Evolutionary conservation across 2,797 vertebrate genomes (phyloP).

Genomic region (Gambelia wislizenii): DNA sequence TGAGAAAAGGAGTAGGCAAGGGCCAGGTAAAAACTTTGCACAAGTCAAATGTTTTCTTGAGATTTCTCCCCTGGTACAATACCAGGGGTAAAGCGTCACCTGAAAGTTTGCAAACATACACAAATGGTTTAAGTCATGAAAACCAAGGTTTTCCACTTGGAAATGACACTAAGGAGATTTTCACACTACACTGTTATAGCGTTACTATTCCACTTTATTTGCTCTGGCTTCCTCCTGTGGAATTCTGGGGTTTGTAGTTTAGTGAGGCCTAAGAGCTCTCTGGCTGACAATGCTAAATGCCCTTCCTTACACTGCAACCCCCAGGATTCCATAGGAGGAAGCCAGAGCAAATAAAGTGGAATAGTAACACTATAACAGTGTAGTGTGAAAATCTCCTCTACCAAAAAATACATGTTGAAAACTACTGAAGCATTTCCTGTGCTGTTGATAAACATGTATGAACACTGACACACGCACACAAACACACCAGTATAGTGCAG

Average conservation of each 20-base stretch:
- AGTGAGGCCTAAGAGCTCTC: too few relatives aligned
- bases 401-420: background rate
- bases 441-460: background rate
- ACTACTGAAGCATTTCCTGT: background rate
- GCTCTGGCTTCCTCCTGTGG: too few relatives aligned
- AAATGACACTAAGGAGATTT: background rate
- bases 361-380: too few relatives aligned
- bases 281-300: too few relatives aligned
- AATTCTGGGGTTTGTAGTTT: too few relatives aligned
- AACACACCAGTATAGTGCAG: slow-evolving; percentile 9
- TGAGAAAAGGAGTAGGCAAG: background rate
- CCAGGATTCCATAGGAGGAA: too few relatives aligned
- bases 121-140: slow-evolving; percentile 25
- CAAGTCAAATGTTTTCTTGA: background rate
- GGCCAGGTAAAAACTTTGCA: background rate
- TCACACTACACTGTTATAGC: too few relatives aligned
- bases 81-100: background rate
- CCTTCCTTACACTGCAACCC: too few relatives aligned
- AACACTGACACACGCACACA: background rate
- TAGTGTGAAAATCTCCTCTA: too few relatives aligned
- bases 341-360: too few relatives aligned
- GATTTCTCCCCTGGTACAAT: background rate
- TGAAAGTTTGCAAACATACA: slow-evolving; percentile 30
- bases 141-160: background rate
- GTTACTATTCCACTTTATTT: too few relatives aligned